Percentiles rank a stretch among this genome's conserved stretches.
phyloP scores from a whole-genome alignment of 1,140 invertebrate species.

The Diabrotica undecimpunctata region DNA sequence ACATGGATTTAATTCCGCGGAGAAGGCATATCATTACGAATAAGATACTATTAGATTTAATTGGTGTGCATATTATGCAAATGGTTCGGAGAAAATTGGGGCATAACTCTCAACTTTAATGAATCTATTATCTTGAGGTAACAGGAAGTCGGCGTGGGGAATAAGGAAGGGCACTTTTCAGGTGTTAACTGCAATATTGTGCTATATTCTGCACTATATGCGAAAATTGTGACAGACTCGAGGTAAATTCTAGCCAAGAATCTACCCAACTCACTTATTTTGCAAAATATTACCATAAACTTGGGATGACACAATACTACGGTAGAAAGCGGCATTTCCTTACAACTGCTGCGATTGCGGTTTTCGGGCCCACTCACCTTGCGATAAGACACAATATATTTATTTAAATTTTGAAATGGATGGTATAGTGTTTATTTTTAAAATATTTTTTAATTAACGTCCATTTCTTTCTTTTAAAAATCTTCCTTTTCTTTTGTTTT shows the following conservation, averaged over 20 bases:
- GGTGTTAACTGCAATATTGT: neutral
- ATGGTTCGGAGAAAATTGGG: constrained; percentile 11
- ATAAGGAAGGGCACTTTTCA: constrained; percentile 1
- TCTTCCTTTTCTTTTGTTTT: too few relatives aligned
- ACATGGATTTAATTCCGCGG: constrained; percentile 17
- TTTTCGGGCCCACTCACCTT: too few relatives aligned
- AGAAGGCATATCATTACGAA: constrained; percentile 18
- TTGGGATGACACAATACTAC: neutral
- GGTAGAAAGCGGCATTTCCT: too few relatives aligned
- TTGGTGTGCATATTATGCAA: constrained; percentile 19
- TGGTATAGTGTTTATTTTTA: too few relatives aligned
- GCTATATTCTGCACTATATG: constrained; percentile 1
- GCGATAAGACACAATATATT: too few relatives aligned
- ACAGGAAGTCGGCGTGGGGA: neutral
- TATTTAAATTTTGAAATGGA: too few relatives aligned
- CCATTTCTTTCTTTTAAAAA: too few relatives aligned
- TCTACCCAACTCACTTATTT: neutral
- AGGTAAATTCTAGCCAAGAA: neutral
- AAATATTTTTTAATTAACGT: too few relatives aligned
- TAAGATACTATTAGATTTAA: constrained; percentile 21
- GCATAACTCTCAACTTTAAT: constrained; percentile 14
- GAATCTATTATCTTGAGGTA: constrained; percentile 9
- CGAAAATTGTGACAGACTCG: neutral
- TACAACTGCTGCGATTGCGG: too few relatives aligned
- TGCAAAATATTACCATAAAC: neutral